phyloP scores from a whole-genome alignment of 2,113 vertebrate genomes.

The Rhinolophus ferrumequinum region DNA sequence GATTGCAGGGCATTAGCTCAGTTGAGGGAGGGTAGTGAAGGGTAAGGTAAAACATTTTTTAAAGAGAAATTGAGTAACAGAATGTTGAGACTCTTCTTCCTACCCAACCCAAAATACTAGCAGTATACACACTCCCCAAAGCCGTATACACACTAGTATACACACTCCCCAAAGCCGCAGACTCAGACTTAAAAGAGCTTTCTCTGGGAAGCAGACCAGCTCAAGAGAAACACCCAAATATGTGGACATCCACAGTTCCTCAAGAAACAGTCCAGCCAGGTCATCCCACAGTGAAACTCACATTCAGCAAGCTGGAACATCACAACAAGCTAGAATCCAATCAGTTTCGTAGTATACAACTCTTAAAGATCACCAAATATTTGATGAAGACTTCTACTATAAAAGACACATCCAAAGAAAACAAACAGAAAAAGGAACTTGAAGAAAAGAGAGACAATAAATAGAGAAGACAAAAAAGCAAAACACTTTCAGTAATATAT shows the following conservation, averaged over 20 bases:
- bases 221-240: neutral
- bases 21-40: neutral
- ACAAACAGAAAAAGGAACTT: neutral
- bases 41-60: neutral
- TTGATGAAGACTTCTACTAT: neutral
- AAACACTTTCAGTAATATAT: neutral
- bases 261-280: neutral
- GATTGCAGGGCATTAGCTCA: neutral
- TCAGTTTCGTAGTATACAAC: neutral
- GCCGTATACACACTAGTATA: no score
- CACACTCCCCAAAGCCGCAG: no score
- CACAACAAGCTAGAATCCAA: neutral
- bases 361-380: neutral
- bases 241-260: neutral
- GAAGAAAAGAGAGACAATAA: neutral
- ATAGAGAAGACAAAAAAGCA: neutral
- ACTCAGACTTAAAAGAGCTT: neutral
- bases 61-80: neutral
- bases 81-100: constrained; percentile 14
- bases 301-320: neutral
- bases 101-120: neutral
- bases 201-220: neutral
- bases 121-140: neutral
- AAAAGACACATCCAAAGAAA: neutral
- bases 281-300: neutral